Evolutionary conservation across 2,113 vertebrate species (phyloP).

Genomic region (Gnathonemus echidnorhynchus): DNA sequence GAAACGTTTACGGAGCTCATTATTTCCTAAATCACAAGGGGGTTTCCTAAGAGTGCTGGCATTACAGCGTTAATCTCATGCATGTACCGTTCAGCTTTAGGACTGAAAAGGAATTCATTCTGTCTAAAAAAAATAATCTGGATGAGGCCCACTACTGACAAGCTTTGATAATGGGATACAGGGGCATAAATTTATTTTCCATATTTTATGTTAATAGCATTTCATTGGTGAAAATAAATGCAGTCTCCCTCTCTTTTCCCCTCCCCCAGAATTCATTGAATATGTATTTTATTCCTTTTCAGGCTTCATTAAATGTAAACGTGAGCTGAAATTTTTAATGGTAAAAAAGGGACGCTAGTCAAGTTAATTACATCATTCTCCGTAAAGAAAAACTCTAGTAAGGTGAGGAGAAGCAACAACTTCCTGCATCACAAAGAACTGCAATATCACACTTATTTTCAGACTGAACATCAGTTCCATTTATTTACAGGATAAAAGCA

Average conservation of each 20-base stretch:
- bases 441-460: neutral
- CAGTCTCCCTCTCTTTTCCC: neutral
- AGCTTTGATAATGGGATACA: neutral
- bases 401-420: neutral
- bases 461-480: neutral
- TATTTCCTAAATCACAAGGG: constrained; percentile 9
- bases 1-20: neutral
- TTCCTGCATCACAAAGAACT: neutral
- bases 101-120: neutral
- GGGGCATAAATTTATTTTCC: neutral
- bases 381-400: neutral
- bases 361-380: neutral
- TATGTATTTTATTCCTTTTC: neutral
- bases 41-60: neutral
- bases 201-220: constrained; percentile 9
- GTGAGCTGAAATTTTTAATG: neutral
- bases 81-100: neutral
- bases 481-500: neutral
- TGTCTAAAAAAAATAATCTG: neutral
- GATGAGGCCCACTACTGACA: neutral
- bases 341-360: neutral
- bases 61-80: neutral
- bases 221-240: constrained; percentile 4
- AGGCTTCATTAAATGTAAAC: constrained; percentile 4
- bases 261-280: neutral